phyloP scores from a whole-genome alignment of 2,797 vertebrate genomes.

The Monodelphis domestica region DNA sequence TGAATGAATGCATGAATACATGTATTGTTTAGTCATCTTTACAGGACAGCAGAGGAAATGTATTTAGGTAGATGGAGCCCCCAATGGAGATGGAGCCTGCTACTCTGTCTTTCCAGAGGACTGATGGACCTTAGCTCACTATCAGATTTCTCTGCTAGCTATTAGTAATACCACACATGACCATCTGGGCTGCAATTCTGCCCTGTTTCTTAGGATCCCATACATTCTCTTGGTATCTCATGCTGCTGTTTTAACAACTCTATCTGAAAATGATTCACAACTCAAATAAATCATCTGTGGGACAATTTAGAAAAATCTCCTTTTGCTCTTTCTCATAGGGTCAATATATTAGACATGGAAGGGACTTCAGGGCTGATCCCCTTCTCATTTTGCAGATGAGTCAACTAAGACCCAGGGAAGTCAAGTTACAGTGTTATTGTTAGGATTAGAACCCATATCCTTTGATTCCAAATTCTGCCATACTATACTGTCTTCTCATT shows the following conservation, averaged over 20 bases:
- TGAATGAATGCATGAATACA: not conserved
- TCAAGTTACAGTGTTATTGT: not conserved
- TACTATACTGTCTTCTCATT: not conserved
- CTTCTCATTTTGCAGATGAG: not conserved
- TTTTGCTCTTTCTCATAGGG: conserved; percentile 6
- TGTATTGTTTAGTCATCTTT: not conserved
- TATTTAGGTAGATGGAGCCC: rapidly evolving
- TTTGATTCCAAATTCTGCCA: not conserved
- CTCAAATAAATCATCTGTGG: conserved; percentile 21
- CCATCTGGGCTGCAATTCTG: not conserved
- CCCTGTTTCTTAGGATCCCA: conserved; percentile 1
- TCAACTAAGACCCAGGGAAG: not conserved
- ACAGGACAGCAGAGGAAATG: not conserved
- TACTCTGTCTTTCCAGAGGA: not conserved
- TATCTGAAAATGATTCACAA: not conserved
- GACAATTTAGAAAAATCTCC: not conserved
- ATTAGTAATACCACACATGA: not conserved
- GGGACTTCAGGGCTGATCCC: not conserved
- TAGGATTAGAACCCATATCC: not conserved
- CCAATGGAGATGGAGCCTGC: not conserved
- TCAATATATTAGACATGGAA: not conserved
- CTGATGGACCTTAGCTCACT: not conserved
- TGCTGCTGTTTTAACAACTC: not conserved
- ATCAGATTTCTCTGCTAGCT: not conserved
- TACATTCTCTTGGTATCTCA: not conserved